phyloP scores from a whole-genome alignment of 2,888 invertebrate species.

The Syrista parreyssii region DNA sequence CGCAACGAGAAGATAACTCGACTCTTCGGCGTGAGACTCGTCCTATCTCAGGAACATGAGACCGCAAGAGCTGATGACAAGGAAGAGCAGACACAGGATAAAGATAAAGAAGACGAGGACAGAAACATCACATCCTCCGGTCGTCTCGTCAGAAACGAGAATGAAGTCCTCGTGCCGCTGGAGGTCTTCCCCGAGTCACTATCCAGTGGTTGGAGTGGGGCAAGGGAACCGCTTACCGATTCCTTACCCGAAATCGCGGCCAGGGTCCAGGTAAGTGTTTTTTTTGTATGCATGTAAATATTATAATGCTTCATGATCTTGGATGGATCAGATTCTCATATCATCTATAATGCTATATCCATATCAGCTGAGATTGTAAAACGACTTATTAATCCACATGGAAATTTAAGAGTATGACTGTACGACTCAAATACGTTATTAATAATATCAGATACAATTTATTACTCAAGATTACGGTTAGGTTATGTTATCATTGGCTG shows the following conservation, averaged over 20 bases:
- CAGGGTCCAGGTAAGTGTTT: conserved; percentile 39
- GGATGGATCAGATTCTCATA: not conserved
- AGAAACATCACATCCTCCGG: not conserved
- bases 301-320: not conserved
- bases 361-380: not conserved
- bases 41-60: conserved; percentile 7
- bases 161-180: conserved; percentile 36
- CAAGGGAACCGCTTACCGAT: conserved; percentile 22
- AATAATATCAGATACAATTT: not conserved
- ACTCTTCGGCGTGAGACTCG: conserved; percentile 32
- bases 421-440: not conserved
- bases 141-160: conserved; percentile 21
- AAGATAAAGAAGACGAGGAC: conserved; percentile 18
- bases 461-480: not conserved
- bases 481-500: not conserved
- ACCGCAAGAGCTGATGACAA: not conserved
- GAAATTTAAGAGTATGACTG: not conserved
- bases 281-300: too few species aligned
- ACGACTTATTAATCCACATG: not conserved
- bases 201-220: conserved; percentile 25
- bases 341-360: not conserved
- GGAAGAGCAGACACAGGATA: not conserved
- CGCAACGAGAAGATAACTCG: conserved; percentile 29
- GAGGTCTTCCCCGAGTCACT: conserved; percentile 31
- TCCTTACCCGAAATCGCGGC: conserved; percentile 33